Evolutionary conservation across 2,113 vertebrate genomes (phyloP).

Genomic region (Litocranius walleri): DNA sequence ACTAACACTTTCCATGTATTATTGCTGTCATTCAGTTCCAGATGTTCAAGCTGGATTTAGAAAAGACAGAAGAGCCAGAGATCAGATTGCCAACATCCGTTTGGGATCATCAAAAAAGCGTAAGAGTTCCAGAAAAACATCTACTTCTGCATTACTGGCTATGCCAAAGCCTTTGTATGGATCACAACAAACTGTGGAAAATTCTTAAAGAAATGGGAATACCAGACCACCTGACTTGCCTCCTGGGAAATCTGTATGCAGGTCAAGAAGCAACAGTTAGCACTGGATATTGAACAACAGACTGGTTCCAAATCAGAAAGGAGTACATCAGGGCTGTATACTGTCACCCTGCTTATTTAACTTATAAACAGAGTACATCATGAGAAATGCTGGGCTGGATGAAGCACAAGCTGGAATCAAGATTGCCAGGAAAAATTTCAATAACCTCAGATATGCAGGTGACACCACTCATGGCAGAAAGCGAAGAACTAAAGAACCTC

Average conservation of each 20-base stretch:
- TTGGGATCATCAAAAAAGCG: neutral
- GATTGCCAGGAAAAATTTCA: neutral
- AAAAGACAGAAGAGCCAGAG: neutral
- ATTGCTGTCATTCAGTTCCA: neutral
- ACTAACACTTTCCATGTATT: neutral
- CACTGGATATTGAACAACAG: neutral
- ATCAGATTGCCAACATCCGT: accelerated
- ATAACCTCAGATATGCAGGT: neutral
- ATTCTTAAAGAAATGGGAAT: neutral
- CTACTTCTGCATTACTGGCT: neutral
- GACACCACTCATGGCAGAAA: neutral
- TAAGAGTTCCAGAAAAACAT: neutral
- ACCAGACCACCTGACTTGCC: neutral
- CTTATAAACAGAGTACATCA: neutral
- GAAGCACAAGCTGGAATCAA: neutral
- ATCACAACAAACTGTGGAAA: neutral
- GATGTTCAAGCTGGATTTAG: neutral
- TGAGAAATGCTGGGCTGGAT: neutral
- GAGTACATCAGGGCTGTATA: neutral
- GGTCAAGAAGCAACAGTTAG: neutral
- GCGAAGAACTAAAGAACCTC: neutral
- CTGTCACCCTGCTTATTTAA: neutral
- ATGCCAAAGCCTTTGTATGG: neutral
- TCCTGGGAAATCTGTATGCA: neutral
- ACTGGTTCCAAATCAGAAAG: neutral